Percentiles rank a stretch among this genome's conserved stretches.
phyloP scores from a whole-genome alignment of 2,113 vertebrate species.

The Sitta europaea region DNA sequence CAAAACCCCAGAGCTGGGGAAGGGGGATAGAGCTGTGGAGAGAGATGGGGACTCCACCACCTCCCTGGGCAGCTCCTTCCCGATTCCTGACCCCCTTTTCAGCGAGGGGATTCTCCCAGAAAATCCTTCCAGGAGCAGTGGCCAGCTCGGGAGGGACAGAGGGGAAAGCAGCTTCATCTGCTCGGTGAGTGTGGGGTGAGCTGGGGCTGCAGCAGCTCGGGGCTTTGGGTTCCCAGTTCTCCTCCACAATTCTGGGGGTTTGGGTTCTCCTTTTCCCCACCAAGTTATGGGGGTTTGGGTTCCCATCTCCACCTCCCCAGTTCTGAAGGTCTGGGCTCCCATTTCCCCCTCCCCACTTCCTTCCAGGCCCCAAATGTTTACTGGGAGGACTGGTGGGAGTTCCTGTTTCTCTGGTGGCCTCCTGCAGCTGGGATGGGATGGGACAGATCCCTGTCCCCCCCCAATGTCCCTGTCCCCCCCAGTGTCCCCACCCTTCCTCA shows the following conservation, averaged over 20 bases:
- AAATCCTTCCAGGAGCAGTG: neutral
- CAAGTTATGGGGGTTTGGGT: too few relatives aligned
- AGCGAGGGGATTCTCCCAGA: neutral
- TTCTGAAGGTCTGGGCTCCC: too few relatives aligned
- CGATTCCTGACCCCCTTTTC: neutral
- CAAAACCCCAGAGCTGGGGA: neutral
- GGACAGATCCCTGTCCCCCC: neutral
- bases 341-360: neutral
- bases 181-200: neutral
- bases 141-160: neutral
- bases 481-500: neutral
- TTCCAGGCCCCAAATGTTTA: neutral
- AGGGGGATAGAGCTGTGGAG: too few relatives aligned
- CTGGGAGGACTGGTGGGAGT: neutral
- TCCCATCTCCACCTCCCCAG: neutral
- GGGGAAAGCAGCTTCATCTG: neutral
- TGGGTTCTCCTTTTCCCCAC: too few relatives aligned
- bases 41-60: neutral
- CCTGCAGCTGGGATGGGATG: neutral
- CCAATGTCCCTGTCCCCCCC: neutral
- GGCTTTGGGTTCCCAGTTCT: too few relatives aligned
- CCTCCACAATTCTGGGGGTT: too few relatives aligned
- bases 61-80: neutral
- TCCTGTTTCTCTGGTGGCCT: neutral
- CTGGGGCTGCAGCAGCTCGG: neutral